These are phyloP conservation scores for Symphodus melops DNA, from an alignment of 2,113 vertebrate genomes.

Conservation along the genomic window DNA sequence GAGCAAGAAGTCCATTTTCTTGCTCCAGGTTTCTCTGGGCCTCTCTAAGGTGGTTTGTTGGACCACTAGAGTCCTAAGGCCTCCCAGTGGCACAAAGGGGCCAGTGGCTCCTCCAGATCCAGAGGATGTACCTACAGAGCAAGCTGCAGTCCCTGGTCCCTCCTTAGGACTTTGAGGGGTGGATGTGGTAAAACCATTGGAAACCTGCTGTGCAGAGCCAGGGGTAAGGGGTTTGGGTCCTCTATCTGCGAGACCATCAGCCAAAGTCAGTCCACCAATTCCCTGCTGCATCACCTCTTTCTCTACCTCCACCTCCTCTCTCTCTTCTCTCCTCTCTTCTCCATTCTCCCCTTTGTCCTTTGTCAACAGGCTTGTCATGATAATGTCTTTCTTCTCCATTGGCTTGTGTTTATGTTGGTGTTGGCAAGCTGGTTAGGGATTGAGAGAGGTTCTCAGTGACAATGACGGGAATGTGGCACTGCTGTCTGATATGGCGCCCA, in stretches of 20 bases:
- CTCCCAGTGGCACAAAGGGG: conserved; percentile 38
- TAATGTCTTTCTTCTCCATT: conserved; percentile 89
- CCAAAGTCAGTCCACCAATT: conserved; percentile 82
- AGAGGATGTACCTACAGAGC: conserved; percentile 26
- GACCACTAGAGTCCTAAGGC: conserved; percentile 84
- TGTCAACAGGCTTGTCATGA: conserved; percentile 77
- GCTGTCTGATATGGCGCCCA: conserved; percentile 76
- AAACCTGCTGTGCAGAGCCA: conserved; percentile 83
- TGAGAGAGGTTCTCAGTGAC: conserved; percentile 51
- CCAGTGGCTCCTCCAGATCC: conserved; percentile 40
- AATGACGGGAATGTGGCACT: conserved; percentile 66
- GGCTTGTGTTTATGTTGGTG: conserved; percentile 62
- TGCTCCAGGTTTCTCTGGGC: conserved; percentile 95
- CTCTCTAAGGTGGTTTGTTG: conserved; percentile 87
- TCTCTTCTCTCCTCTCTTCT: conserved; percentile 65
- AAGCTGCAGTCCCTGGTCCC: conserved; percentile 56
- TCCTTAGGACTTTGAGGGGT: conserved; percentile 83
- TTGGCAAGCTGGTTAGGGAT: conserved; percentile 61
- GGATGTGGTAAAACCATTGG: conserved; percentile 88
- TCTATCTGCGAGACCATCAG: conserved; percentile 70
- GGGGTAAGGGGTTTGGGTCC: conserved; percentile 73
- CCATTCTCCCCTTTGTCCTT: conserved; percentile 62
- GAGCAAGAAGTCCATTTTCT: conserved; percentile 98
- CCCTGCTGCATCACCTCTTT: conserved; percentile 81
- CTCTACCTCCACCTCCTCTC: conserved; percentile 76